phyloP scores from a whole-genome alignment of 1,140 invertebrate genomes.

The Achroia grisella region DNA sequence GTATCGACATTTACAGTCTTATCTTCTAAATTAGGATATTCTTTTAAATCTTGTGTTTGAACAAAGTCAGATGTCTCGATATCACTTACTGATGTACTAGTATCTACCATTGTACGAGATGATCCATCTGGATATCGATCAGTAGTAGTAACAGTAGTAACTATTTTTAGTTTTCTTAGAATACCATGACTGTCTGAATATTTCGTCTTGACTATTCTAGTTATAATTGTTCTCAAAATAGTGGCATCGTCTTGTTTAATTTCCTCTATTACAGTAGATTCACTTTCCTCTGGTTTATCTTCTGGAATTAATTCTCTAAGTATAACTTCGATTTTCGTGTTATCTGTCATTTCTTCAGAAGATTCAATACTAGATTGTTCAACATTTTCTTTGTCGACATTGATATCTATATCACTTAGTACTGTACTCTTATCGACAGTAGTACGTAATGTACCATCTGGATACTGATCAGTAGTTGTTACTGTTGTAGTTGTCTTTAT shows the following conservation, averaged over 20 bases:
- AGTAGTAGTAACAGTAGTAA: slow-evolving; percentile 41
- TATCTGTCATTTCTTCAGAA: slow-evolving; percentile 9
- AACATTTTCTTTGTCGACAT: not conserved
- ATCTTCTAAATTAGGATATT: slow-evolving; percentile 40
- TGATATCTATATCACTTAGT: not conserved
- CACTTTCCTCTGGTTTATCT: slow-evolving; percentile 40
- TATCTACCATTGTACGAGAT: slow-evolving; percentile 36
- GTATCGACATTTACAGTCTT: slow-evolving; percentile 48
- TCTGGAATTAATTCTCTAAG: slow-evolving; percentile 23
- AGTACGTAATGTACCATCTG: slow-evolving; percentile 58
- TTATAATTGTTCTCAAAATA: slow-evolving; percentile 42
- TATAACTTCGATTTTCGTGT: slow-evolving; percentile 16
- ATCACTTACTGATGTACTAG: slow-evolving; percentile 43
- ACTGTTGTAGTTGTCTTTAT: not conserved
- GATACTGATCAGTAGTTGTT: slow-evolving; percentile 14
- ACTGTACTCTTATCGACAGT: slow-evolving; percentile 31
- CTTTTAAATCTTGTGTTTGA: slow-evolving; percentile 21
- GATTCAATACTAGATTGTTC: slow-evolving; percentile 2
- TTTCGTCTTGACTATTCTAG: slow-evolving; percentile 39
- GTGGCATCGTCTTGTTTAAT: slow-evolving; percentile 38
- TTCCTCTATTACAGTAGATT: slow-evolving; percentile 28
- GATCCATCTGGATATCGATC: slow-evolving; percentile 58
- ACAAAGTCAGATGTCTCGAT: slow-evolving; percentile 21
- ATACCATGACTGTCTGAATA: slow-evolving; percentile 31
- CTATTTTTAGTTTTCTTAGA: slow-evolving; percentile 43